phyloP scores from a whole-genome alignment of 92 coral and sea anemone species.

The Siderastrea radians region DNA sequence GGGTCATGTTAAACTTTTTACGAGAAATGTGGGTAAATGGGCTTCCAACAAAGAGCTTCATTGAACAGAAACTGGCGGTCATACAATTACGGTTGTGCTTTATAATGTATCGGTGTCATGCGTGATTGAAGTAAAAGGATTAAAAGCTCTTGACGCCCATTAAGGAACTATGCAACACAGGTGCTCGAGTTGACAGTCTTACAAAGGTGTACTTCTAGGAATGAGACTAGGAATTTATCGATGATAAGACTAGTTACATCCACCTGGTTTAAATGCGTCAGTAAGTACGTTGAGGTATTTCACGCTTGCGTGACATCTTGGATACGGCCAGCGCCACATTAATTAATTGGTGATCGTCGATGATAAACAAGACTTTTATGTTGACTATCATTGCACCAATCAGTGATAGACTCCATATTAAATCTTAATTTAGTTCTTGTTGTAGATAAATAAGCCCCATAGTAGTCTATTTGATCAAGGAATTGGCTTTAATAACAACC shows the following conservation, averaged over 20 bases:
- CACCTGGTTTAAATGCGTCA: conserved; percentile 21
- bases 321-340: not conserved
- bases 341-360: not conserved
- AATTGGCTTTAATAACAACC: not conserved
- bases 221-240: not conserved
- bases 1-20: too few relatives aligned
- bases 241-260: not conserved
- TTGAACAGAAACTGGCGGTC: too few relatives aligned
- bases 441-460: not conserved
- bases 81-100: too few relatives aligned
- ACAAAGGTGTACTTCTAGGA: not conserved
- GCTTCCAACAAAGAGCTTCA: too few relatives aligned
- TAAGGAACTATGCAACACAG: not conserved
- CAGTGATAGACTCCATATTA: conserved; percentile 8
- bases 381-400: not conserved
- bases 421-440: not conserved
- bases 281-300: conserved; percentile 5
- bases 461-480: not conserved
- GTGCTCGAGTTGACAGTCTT: not conserved
- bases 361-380: not conserved
- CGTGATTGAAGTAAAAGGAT: not conserved
- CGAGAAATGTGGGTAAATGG: too few relatives aligned
- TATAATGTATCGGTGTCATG: not conserved
- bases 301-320: not conserved
- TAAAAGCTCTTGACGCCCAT: not conserved